Percentiles rank a stretch among this genome's conserved stretches.
Evolutionary conservation across 2,888 invertebrate species (phyloP).

Genomic region (Acheta domesticus): DNA sequence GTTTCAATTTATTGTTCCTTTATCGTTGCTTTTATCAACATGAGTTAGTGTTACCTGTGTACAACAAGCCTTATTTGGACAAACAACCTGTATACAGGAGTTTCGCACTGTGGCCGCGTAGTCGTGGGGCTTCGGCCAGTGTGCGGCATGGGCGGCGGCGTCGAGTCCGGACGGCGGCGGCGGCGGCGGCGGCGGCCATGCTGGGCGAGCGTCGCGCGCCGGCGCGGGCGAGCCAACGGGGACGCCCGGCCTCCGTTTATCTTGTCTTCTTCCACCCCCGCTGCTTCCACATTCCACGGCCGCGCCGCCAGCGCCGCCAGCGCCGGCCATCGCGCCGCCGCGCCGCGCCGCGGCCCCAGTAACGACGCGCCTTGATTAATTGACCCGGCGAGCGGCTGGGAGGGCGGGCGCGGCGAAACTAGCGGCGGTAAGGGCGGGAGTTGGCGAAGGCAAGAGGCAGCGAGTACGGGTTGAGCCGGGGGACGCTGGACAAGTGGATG

Average conservation of each 20-base stretch:
- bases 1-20: too few species aligned
- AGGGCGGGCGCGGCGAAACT: background rate
- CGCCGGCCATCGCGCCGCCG: background rate
- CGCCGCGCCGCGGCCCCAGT: background rate
- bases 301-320: background rate
- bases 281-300: background rate
- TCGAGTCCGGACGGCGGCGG: background rate
- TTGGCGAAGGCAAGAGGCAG: background rate
- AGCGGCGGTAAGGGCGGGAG: background rate
- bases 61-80: too few species aligned
- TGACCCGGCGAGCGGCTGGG: background rate
- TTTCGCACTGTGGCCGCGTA: too few species aligned
- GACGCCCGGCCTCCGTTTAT: background rate
- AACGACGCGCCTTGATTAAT: slow-evolving; percentile 18
- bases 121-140: too few species aligned
- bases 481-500: too few species aligned
- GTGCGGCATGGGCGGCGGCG: too few species aligned
- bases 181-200: background rate
- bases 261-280: slow-evolving; percentile 7
- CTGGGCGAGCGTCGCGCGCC: slow-evolving; percentile 8
- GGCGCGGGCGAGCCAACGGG: background rate
- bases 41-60: too few species aligned
- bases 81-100: too few species aligned
- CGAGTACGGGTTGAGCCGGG: background rate
- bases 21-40: too few species aligned